Evolutionary conservation across 2,797 vertebrate genomes (phyloP), one percentile per base, ranked within the genome.

Genomic region (Passerculus sandwichensis): DNA sequence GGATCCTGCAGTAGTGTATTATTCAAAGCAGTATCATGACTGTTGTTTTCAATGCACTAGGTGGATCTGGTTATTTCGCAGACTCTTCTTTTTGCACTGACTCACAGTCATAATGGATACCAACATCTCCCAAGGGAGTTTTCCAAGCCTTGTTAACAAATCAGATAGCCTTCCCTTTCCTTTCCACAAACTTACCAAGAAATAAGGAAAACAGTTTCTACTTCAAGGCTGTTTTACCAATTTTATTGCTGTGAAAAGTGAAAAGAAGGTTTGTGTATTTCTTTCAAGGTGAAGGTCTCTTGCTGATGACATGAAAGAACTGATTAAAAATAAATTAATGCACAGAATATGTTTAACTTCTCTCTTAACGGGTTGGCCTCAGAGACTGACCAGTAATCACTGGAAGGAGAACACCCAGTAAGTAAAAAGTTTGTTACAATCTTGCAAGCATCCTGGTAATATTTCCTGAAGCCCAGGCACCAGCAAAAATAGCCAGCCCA

Each of bases 1-100:
- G 91, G 44, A 95, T 50, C 12, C 23, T 2, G 10, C 8, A 60
- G 54, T 62, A 56, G 22, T 34, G 32, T 53, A 71, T 91, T 91
- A 96, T 84, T 95, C 78, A 84, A 85, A 92, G 64, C 60, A 80
- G 76, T 77, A 69, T 81, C 84, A 81, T 62, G 60, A 75, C 48
- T 82, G 51, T 48, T 82, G 79, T 85, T 95, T 91, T 73, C 53
- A 72, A 6, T 25, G 64, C 85, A 85, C 29, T 51, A 60, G 73
- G 48, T 22, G 22, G 51, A 79, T 72, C 38, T 89, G 56, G 53
- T 82, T 92, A 62, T 91, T 96, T 44, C 73, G 47, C 30, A 91
- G 76, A 45, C 62, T 87, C 64, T 56, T 78, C 61, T 64, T 88
- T 92, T 48, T 82, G 62, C 45, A 65, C 76, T 85, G 65, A 80